Conservation (phyloP, 2,113 vertebrate genomes). For the Gymnarchus niloticus region DNA sequence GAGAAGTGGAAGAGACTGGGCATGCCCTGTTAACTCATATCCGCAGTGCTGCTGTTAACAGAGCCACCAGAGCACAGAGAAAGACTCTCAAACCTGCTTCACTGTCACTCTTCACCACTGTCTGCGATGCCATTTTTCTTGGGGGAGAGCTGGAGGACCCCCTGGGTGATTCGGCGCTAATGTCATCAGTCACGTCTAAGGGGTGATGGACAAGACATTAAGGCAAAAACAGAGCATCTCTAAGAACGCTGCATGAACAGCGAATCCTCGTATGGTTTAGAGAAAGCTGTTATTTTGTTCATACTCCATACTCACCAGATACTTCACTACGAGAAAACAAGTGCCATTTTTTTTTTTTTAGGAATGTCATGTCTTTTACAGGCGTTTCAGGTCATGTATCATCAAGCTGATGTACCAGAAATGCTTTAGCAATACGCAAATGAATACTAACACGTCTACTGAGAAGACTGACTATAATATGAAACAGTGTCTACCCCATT, state of each 20-base stretch:
- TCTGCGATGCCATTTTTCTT: slow-evolving; percentile 12
- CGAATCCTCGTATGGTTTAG: background rate
- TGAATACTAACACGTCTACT: background rate
- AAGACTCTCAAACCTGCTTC: slow-evolving; percentile 14
- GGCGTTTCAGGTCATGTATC: background rate
- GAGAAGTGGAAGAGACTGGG: background rate
- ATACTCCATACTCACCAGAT: background rate
- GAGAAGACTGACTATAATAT: background rate
- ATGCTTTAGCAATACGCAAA: background rate
- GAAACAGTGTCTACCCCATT: background rate
- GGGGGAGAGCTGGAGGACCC: background rate
- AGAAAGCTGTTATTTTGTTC: background rate
- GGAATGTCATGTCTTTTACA: background rate
- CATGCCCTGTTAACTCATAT: background rate
- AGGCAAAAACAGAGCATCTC: background rate
- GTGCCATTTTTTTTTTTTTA: background rate
- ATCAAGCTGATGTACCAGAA: background rate
- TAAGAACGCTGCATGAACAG: background rate
- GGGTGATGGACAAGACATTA: background rate
- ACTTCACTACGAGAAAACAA: background rate
- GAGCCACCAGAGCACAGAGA: background rate
- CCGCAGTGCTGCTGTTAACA: background rate
- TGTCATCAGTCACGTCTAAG: slow-evolving; percentile 12
- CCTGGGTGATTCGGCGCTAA: slow-evolving; percentile 17
- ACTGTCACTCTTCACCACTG: background rate